Evolutionary conservation across 2,113 vertebrate genomes (phyloP).

Genomic region (Narcine bancroftii): DNA sequence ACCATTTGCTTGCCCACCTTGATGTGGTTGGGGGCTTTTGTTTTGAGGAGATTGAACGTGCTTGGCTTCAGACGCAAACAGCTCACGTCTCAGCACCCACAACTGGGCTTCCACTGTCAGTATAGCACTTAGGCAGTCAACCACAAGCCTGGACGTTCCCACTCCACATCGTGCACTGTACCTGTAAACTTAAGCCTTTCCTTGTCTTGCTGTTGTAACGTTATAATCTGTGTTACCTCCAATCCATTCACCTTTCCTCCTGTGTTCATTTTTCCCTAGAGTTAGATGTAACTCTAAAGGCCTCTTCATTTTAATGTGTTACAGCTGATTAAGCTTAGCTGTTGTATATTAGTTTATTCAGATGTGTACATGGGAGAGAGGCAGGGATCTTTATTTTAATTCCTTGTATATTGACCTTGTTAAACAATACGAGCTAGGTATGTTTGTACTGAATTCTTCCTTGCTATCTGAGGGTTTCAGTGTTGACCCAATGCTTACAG

Average conservation of each 20-base stretch:
- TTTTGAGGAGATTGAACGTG: not conserved
- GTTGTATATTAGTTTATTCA: not conserved
- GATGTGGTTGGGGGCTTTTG: not conserved
- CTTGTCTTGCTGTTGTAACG: not conserved
- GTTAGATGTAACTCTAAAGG: not conserved
- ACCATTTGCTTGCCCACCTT: not conserved
- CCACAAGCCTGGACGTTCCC: not conserved
- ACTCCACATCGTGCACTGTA: not conserved
- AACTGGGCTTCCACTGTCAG: not conserved
- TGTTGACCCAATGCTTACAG: not conserved
- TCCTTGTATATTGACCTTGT: not conserved
- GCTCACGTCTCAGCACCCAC: not conserved
- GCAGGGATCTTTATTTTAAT: constrained; percentile 23
- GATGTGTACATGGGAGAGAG: not conserved
- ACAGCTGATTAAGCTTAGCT: constrained; percentile 21
- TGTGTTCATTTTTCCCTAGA: not conserved
- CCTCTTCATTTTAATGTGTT: not conserved
- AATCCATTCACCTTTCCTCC: not conserved
- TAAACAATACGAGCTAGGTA: not conserved
- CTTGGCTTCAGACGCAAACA: not conserved
- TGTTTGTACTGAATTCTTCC: not conserved
- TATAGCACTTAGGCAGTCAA: not conserved
- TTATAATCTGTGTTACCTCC: not conserved
- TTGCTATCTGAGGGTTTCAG: not conserved
- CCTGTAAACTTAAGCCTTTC: not conserved